A percentile compares a stretch with the other conserved stretches of the same genome.
Conservation (phyloP, 2,888 invertebrate genomes). For the Orthosia gracilis region DNA sequence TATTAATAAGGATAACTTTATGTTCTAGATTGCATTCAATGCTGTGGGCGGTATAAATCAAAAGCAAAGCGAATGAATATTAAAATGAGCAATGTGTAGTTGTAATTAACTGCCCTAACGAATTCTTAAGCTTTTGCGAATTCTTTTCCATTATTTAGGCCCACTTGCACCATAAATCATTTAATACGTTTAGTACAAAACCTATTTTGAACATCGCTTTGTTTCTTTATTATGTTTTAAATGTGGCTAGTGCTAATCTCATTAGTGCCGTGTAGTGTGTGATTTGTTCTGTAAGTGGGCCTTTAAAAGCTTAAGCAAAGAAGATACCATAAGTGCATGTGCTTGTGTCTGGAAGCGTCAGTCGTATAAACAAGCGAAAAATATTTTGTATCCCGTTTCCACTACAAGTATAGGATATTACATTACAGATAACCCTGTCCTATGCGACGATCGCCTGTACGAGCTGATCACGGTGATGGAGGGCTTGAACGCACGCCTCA, state of each 20-base stretch:
- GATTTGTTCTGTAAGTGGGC: neutral
- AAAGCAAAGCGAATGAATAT: constrained; percentile 57
- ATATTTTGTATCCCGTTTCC: constrained; percentile 8
- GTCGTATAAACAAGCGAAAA: constrained; percentile 8
- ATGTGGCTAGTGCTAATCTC: neutral
- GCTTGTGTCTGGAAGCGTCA: neutral
- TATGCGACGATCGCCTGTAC: constrained; percentile 94
- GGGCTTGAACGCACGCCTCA: constrained; percentile 93
- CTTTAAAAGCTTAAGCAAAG: neutral
- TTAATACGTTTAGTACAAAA: neutral
- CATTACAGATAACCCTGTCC: constrained; percentile 94
- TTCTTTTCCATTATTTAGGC: constrained; percentile 4
- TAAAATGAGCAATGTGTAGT: neutral
- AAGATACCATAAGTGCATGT: neutral
- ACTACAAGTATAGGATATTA: constrained; percentile 57
- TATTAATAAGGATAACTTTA: neutral
- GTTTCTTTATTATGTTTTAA: neutral
- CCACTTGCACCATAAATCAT: neutral
- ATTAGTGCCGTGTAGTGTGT: neutral
- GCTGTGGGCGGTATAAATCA: neutral
- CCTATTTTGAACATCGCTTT: neutral
- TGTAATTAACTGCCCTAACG: constrained; percentile 30
- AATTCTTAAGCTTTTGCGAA: constrained; percentile 53
- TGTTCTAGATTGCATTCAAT: constrained; percentile 15
- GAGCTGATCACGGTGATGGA: constrained; percentile 94